phyloP scores from a whole-genome alignment of 2,888 invertebrate genomes.

The Tetropium fuscum region DNA sequence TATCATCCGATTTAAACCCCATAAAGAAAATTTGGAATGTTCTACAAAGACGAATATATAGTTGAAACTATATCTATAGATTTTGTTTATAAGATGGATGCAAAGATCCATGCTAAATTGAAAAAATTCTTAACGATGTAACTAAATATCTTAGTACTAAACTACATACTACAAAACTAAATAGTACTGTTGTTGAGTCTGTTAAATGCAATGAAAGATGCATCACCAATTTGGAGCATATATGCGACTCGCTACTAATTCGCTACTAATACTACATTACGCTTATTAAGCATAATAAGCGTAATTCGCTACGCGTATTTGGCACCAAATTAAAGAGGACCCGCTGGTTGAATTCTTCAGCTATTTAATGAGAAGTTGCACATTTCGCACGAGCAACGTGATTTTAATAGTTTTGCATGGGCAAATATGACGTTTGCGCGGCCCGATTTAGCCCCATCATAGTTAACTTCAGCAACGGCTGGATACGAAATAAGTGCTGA shows the following conservation, averaged over 20 bases:
- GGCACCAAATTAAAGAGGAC: not conserved
- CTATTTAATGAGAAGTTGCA: not conserved
- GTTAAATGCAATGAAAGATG: not conserved
- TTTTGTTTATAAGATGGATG: not conserved
- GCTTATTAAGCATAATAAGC: not conserved
- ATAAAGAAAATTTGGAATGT: too few species aligned
- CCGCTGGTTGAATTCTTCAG: not conserved
- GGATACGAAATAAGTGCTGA: not conserved
- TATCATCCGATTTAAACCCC: too few species aligned
- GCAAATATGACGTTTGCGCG: not conserved
- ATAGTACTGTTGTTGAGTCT: not conserved
- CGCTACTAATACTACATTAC: too few species aligned
- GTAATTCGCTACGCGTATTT: not conserved
- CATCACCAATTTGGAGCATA: not conserved
- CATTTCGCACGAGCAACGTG: not conserved
- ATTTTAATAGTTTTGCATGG: not conserved
- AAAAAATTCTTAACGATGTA: not conserved
- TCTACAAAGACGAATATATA: too few species aligned
- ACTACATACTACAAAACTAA: too few species aligned
- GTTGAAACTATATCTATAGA: too few species aligned
- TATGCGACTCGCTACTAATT: too few species aligned
- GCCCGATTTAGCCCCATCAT: not conserved
- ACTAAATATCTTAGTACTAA: not conserved
- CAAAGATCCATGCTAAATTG: too few species aligned
- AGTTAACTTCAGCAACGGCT: not conserved